phyloP scores from a whole-genome alignment of 1,140 invertebrate genomes.

The Drosophila pectinifera region DNA sequence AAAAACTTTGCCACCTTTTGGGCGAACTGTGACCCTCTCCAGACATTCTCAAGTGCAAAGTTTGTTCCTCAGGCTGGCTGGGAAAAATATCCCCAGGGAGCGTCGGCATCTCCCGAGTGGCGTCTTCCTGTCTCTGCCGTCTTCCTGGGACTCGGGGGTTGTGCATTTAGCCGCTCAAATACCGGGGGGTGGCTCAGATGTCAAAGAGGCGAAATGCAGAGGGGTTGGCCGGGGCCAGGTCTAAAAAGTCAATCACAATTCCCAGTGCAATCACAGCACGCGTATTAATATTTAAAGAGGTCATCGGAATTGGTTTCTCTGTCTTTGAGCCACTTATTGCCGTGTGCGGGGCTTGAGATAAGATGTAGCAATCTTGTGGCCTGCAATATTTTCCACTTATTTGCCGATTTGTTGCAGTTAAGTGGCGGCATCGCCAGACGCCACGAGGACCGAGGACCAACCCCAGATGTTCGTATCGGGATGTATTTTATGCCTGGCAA shows the following conservation, averaged over 20 bases:
- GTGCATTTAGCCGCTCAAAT: slow-evolving; percentile 48
- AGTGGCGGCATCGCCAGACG: slow-evolving; percentile 44
- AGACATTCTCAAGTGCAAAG: slow-evolving; percentile 79
- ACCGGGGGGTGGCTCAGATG: slow-evolving; percentile 30
- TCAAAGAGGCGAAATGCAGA: slow-evolving; percentile 32
- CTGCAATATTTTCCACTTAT: slow-evolving; percentile 83
- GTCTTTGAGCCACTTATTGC: slow-evolving; percentile 34
- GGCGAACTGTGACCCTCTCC: slow-evolving; percentile 38
- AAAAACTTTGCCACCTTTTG: slow-evolving; percentile 62
- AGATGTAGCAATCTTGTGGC: slow-evolving; percentile 71
- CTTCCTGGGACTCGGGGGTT: slow-evolving; percentile 17
- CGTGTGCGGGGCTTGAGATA: slow-evolving; percentile 46
- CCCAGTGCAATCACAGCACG: slow-evolving; percentile 79
- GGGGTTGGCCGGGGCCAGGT: slow-evolving; percentile 50
- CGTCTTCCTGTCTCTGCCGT: slow-evolving; percentile 24
- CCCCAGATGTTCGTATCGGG: slow-evolving; percentile 44
- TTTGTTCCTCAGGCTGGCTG: slow-evolving; percentile 55
- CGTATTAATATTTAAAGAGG: slow-evolving; percentile 84
- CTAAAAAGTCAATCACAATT: slow-evolving; percentile 84
- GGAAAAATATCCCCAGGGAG: slow-evolving; percentile 48
- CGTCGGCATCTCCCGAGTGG: slow-evolving; percentile 55
- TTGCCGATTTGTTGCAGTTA: slow-evolving; percentile 80
- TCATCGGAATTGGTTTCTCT: slow-evolving; percentile 78
- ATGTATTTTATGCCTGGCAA: slow-evolving; percentile 70
- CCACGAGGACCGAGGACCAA: slow-evolving; percentile 16